phyloP scores from a whole-genome alignment of 2,113 vertebrate species.

The Sorex fumeus region DNA sequence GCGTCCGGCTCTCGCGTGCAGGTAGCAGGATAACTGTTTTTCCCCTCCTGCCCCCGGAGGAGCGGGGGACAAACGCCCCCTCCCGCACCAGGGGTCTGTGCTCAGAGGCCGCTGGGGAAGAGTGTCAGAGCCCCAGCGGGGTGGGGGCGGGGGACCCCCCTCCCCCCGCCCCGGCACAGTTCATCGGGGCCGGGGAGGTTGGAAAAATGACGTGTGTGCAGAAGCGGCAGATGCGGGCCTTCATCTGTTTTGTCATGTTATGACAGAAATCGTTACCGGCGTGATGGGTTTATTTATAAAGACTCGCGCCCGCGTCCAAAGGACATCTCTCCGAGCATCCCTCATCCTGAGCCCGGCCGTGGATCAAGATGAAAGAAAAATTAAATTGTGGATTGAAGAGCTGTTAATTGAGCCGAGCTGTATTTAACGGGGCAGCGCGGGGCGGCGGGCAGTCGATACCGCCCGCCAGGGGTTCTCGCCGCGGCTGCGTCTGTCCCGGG shows the following conservation, averaged over 20 bases:
- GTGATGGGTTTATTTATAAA: conserved; percentile 91
- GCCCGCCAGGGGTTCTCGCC: no score
- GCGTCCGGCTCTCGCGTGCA: neutral
- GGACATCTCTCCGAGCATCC: conserved; percentile 88
- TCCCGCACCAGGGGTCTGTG: conserved; percentile 28
- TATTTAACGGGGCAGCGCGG: conserved; percentile 90
- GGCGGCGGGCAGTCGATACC: conserved; percentile 88
- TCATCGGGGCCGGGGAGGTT: neutral
- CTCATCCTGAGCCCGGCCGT: conserved; percentile 88
- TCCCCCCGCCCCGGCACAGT: no score
- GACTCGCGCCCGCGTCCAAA: conserved; percentile 90
- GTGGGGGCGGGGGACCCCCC: no score
- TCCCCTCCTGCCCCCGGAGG: conserved; percentile 50
- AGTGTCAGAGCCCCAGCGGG: neutral
- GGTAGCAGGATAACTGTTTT: conserved; percentile 62
- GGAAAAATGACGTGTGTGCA: conserved; percentile 77
- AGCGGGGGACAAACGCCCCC: conserved; percentile 43
- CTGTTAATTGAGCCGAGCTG: conserved; percentile 93
- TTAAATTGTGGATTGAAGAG: conserved; percentile 93
- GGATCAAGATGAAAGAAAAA: conserved; percentile 95
- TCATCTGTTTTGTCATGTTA: conserved; percentile 87
- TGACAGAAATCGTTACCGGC: conserved; percentile 90
- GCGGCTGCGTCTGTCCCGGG: no score
- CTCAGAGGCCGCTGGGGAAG: conserved; percentile 48
- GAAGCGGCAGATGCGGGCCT: conserved; percentile 73